phyloP scores from a whole-genome alignment of 2,888 invertebrate species.

The Ophion ventricosus region DNA sequence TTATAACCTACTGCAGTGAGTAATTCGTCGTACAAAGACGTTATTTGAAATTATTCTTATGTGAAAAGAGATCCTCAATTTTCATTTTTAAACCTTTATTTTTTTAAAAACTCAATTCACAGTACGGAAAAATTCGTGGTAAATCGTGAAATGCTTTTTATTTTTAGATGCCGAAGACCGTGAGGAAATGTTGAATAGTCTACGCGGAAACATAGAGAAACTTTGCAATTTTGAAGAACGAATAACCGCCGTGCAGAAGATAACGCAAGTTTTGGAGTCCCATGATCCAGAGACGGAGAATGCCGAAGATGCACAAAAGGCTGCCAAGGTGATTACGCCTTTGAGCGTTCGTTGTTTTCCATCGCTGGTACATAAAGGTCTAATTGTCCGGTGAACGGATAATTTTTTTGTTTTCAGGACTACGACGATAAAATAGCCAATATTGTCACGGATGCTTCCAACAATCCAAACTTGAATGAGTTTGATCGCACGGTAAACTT shows the following conservation, averaged over 20 bases:
- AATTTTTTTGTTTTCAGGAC: slow-evolving; percentile 29
- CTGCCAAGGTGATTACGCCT: slow-evolving; percentile 29
- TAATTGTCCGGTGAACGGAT: background rate
- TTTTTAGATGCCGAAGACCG: slow-evolving; percentile 68
- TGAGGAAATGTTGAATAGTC: slow-evolving; percentile 64
- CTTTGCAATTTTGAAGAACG: slow-evolving; percentile 68
- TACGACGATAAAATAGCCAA: slow-evolving; percentile 22
- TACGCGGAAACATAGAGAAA: slow-evolving; percentile 68
- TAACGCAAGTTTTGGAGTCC: slow-evolving; percentile 28
- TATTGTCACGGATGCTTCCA: slow-evolving; percentile 20
- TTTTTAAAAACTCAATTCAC: no score
- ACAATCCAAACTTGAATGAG: slow-evolving; percentile 36
- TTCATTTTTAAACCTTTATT: background rate
- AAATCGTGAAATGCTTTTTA: slow-evolving; percentile 26
- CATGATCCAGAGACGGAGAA: slow-evolving; percentile 21
- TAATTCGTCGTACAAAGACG: slow-evolving; percentile 18
- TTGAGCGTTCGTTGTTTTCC: background rate
- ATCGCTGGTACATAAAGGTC: background rate
- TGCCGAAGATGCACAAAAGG: slow-evolving; percentile 26
- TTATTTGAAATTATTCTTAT: background rate
- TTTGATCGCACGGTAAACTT: slow-evolving; percentile 36
- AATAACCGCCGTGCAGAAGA: slow-evolving; percentile 57
- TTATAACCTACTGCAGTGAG: slow-evolving; percentile 74
- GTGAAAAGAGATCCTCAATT: no score
- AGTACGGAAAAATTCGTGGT: no score